Evolutionary conservation across 2,113 vertebrate genomes (phyloP), one percentile per base, ranked within the genome.

Genomic region (Peucedramus taeniatus): DNA sequence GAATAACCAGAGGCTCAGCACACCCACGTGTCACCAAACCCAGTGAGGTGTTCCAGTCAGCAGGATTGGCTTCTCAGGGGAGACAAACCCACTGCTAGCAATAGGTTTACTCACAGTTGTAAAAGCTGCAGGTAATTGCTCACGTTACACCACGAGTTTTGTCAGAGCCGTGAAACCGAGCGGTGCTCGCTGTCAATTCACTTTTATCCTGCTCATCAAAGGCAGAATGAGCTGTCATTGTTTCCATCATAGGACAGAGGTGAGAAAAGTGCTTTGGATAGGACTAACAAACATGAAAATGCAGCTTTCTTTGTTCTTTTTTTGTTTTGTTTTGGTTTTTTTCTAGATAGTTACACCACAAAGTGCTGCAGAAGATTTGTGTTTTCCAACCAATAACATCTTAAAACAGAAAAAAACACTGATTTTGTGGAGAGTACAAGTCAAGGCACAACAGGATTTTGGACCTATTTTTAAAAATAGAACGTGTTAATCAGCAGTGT

Each of bases 191-290:
- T 71, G 76, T 94, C 92, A 96, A 56, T 87, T 94, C 17, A 6
- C 37, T 90, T 97, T 96, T 96, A 94, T 88, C 50, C 70, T 40
- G 31, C 39, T 94, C 54, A 57, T 95, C 92, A 90, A 44, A 78
- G 81, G 61, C 63, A 95, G 84, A 95, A 45, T 10, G 57, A 89
- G 35, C 93, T 87, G 60, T 85, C 91, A 60, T 89, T 6, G 7
- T 83, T 97, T 94, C 79, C 65, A 83, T 23, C 11, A 4, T 3
- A 84, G 57, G 72, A 68, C 45, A 86, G 64, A 83, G 44, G 21
- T 49, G 15, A 82, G 42, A 63, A 69, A 68, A 84, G 0, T 53
- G 42, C 8, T 28, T 64, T 59, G 23, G 27, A 23, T 15, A 35
- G 11, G 20, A 39, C 10, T 89, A 50, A 26, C 8, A 92, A 65